Evolutionary conservation across 2,797 vertebrate genomes (phyloP).

Genomic region (Dallia pectoralis): DNA sequence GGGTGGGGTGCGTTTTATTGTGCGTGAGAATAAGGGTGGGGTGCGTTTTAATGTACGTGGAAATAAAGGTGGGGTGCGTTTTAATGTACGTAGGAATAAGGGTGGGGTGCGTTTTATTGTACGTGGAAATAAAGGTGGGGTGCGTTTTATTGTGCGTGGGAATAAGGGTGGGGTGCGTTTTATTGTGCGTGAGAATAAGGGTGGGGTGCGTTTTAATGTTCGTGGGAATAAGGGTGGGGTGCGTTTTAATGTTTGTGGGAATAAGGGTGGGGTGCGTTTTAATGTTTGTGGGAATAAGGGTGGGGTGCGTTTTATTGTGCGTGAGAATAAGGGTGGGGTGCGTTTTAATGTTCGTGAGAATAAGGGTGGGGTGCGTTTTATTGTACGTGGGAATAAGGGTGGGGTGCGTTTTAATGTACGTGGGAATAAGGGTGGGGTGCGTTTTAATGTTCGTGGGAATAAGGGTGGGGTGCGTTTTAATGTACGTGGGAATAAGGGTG

Average conservation of each 20-base stretch:
- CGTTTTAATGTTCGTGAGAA: constrained; percentile 44
- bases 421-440: neutral
- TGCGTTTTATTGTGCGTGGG: constrained; percentile 54
- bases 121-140: neutral
- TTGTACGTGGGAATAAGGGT: constrained; percentile 31
- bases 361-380: constrained; percentile 39
- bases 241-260: constrained; percentile 44
- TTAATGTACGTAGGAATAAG: constrained; percentile 42
- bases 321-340: neutral
- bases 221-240: neutral
- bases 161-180: neutral
- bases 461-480: constrained; percentile 40
- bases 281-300: constrained; percentile 27
- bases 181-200: constrained; percentile 52
- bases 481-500: neutral
- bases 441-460: constrained; percentile 44
- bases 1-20: constrained; percentile 52
- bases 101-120: constrained; percentile 52
- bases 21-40: neutral
- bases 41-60: constrained; percentile 44
- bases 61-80: neutral
- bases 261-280: constrained; percentile 20
- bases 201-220: constrained; percentile 42
- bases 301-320: constrained; percentile 52
- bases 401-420: constrained; percentile 44